Evolutionary conservation across 2,888 invertebrate species (phyloP), one percentile per base, ranked within the genome.

Genomic region (Sminthurinus aureus): DNA sequence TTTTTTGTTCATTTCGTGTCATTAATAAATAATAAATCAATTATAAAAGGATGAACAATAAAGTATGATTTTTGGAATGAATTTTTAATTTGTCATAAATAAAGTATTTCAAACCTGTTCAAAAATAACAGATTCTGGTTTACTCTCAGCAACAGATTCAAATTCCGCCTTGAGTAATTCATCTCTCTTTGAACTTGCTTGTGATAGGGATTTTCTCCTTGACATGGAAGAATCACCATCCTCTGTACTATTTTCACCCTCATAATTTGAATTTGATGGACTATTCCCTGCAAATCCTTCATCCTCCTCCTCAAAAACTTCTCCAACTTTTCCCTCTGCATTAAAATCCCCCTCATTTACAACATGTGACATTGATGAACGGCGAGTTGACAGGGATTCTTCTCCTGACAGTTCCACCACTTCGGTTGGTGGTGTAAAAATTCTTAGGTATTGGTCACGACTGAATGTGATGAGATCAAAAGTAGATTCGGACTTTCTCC

Each of bases 401-500:
- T 81, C 81, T 18, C 81, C 81, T 64, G 74, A 81, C 15, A 81
- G 81, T 64, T 71, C 87, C 8, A 87, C 85, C 18, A 87, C 83
- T 82, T 88, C 88, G 8, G 83, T 83, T 3, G 88, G 87, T 11
- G 87, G 83, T 6, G 87, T 85, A 96, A 98, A 98, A 26, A 98
- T 94, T 81, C 98, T 93, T 67, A 98, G 92, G 18, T 95, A 96
- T 90, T 98, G 97, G 92, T 98, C 98, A 89, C 96, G 94, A 0
- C 97, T 97, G 98, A 98, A 98, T 0, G 98, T 98, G 0, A 98
- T 94, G 75, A 98, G 91, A 90, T 98, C 96, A 89, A 94, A 95
- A 89, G 95, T 95, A 74, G 92, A 92, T 4, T 26, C 15, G n/a
- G 67, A 69, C 9, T 58, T 51, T 15, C 52, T 76, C 76, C 76